Evolutionary conservation across 2,888 invertebrate species (phyloP).

Genomic region (Deilephila elpenor): DNA sequence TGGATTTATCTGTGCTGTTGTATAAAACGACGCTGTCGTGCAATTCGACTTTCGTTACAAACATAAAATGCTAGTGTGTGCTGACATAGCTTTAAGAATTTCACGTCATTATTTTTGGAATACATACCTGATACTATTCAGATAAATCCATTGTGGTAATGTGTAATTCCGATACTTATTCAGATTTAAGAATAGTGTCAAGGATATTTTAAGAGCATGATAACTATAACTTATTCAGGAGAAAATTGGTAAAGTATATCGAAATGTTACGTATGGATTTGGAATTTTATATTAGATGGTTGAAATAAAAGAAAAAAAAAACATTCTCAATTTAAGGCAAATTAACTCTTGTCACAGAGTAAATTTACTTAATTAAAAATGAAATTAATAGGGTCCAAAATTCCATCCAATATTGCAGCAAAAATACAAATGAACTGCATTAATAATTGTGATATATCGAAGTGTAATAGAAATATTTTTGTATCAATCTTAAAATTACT

Average conservation of each 20-base stretch:
- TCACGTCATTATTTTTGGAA: conserved; percentile 32
- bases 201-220: conserved; percentile 69
- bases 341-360: conserved; percentile 73
- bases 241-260: conserved; percentile 69
- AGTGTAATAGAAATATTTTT: conserved; percentile 71
- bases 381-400: conserved; percentile 80
- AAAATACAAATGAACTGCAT: conserved; percentile 73
- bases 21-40: conserved; percentile 51
- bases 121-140: conserved; percentile 35
- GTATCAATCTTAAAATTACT: conserved; percentile 68
- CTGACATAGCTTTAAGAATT: conserved; percentile 12
- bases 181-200: conserved; percentile 65
- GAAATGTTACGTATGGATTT: conserved; percentile 71
- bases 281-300: conserved; percentile 59
- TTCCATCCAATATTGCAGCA: conserved; percentile 79
- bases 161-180: conserved; percentile 59
- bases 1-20: conserved; percentile 59
- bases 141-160: conserved; percentile 40
- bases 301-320: conserved; percentile 53
- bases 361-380: conserved; percentile 64
- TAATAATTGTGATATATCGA: conserved; percentile 72
- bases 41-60: not conserved
- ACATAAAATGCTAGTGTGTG: conserved; percentile 14
- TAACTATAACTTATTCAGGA: conserved; percentile 59
- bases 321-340: conserved; percentile 60